Evolutionary conservation across 1,140 invertebrate genomes (phyloP).

Genomic region (Drosophila lacteicornis): DNA sequence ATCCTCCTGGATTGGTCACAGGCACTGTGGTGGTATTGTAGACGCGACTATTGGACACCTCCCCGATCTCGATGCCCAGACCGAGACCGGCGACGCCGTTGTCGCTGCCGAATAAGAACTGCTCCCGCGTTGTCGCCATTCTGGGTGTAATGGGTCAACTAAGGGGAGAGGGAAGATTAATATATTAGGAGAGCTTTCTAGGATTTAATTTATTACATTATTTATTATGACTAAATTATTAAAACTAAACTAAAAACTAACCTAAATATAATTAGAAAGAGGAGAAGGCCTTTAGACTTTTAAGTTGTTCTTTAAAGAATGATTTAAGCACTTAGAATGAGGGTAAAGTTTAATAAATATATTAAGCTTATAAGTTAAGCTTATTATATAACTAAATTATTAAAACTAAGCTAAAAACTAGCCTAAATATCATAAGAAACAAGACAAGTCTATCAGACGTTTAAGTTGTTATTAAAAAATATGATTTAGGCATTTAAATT

Average conservation of each 20-base stretch:
- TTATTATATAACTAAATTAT: neutral
- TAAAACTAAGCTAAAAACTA: neutral
- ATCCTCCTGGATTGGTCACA: constrained; percentile 48
- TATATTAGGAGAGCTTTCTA: no score
- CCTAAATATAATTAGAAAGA: no score
- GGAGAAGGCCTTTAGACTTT: no score
- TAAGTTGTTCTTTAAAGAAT: no score
- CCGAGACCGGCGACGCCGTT: constrained; percentile 64
- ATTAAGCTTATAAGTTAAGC: no score
- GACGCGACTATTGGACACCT: constrained; percentile 52
- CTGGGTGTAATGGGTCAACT: constrained; percentile 45
- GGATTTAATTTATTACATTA: neutral
- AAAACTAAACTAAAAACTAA: neutral
- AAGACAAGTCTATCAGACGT: no score
- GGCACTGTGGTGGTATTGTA: constrained; percentile 79
- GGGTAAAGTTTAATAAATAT: no score
- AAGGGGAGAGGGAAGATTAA: neutral
- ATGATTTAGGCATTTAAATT: no score
- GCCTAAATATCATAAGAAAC: no score
- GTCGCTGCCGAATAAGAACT: constrained; percentile 68
- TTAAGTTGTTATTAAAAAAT: no score
- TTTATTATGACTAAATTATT: no score
- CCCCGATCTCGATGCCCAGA: constrained; percentile 68
- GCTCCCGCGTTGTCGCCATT: constrained; percentile 75
- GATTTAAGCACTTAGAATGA: no score